A percentile compares a stretch with the other conserved stretches of the same genome.
These are phyloP conservation scores for Micropoecilia bifurca DNA, from an alignment of 2,797 vertebrate species.

Conservation along the genomic window DNA sequence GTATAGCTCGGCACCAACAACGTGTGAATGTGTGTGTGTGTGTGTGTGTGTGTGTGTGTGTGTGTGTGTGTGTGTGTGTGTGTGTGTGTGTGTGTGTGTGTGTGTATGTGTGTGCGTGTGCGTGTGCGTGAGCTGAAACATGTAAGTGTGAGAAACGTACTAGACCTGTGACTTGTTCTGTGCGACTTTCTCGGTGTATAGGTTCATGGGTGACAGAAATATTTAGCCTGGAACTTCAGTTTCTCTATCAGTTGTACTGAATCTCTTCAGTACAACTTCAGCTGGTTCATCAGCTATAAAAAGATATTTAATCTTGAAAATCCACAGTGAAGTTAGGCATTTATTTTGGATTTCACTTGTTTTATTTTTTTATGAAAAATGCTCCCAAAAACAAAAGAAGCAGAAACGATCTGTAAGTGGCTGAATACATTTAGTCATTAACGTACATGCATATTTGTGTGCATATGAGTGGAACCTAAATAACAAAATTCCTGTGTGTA, in stretches of 20 bases:
- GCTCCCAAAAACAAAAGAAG: not conserved
- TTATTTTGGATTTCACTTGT: not conserved
- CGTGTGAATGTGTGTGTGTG: not conserved
- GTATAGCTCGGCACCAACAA: not conserved
- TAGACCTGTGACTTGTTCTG: not conserved
- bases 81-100: not conserved
- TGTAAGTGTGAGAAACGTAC: not conserved
- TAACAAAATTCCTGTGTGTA: slow-evolving; percentile 29
- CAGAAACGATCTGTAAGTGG: not conserved
- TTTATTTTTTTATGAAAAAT: not conserved
- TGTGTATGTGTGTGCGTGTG: too few species aligned
- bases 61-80: not conserved
- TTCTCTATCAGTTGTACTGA: too few species aligned
- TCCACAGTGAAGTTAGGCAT: not conserved
- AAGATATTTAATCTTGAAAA: not conserved
- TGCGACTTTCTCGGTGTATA: not conserved
- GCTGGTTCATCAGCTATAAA: not conserved
- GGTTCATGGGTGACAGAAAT: not conserved
- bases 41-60: not conserved
- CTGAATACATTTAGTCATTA: not conserved
- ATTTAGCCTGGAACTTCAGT: not conserved
- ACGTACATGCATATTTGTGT: not conserved
- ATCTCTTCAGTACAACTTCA: not conserved
- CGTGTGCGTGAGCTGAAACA: not conserved
- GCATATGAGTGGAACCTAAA: slow-evolving; percentile 14